phyloP scores from a whole-genome alignment of 2,888 invertebrate species.

The Scrobipalpa costella region DNA sequence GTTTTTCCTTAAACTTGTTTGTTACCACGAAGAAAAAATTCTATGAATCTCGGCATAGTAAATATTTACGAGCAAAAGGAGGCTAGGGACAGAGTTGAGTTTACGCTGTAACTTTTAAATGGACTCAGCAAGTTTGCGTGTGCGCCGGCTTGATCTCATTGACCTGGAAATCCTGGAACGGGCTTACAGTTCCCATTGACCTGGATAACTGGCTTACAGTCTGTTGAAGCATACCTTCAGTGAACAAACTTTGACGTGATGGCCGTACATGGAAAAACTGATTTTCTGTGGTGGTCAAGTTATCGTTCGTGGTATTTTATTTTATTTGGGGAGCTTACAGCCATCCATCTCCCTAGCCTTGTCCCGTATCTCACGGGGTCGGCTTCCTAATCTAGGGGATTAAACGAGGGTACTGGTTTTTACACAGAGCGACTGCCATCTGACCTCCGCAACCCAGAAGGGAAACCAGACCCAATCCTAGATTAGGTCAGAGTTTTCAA shows the following conservation, averaged over 20 bases:
- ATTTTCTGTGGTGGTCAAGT: too few species aligned
- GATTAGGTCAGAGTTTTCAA: too few species aligned
- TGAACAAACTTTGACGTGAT: neutral
- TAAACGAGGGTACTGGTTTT: too few species aligned
- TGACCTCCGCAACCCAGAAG: too few species aligned
- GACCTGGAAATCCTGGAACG: neutral
- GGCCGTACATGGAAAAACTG: neutral
- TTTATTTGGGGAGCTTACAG: too few species aligned
- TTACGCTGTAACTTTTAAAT: slow-evolving; percentile 19
- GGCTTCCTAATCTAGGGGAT: too few species aligned
- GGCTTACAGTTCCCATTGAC: neutral
- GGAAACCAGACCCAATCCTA: too few species aligned
- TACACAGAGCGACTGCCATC: too few species aligned
- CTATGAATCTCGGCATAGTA: neutral
- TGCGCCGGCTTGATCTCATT: slow-evolving; percentile 1
- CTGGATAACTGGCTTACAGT: too few species aligned
- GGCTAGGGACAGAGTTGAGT: neutral
- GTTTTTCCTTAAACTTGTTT: neutral
- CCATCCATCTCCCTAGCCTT: too few species aligned
- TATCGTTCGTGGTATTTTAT: too few species aligned
- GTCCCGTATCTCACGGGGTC: too few species aligned
- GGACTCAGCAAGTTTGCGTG: slow-evolving; percentile 19
- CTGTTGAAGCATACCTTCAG: neutral
- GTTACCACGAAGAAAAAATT: neutral
- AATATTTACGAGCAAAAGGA: slow-evolving; percentile 8